phyloP scores from a whole-genome alignment of 2,888 invertebrate genomes.

The Acanthosoma haemorrhoidale region DNA sequence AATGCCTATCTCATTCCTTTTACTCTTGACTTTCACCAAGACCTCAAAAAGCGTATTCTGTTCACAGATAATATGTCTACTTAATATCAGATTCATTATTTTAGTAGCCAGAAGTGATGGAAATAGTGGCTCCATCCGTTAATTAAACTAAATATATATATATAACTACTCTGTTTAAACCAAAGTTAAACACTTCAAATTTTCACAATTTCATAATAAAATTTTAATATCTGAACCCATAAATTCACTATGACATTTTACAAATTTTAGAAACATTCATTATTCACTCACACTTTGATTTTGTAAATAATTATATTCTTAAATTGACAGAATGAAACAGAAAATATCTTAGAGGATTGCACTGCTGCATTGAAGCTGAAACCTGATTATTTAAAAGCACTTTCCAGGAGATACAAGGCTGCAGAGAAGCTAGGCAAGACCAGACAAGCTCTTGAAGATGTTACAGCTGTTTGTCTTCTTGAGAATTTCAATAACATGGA shows the following conservation, averaged over 20 bases:
- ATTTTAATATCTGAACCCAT: background rate
- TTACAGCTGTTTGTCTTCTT: slow-evolving; percentile 85
- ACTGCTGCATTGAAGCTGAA: slow-evolving; percentile 77
- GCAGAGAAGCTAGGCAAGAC: slow-evolving; percentile 75
- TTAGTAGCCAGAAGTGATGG: too few relatives aligned
- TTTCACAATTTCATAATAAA: background rate
- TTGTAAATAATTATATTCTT: background rate
- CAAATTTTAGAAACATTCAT: background rate
- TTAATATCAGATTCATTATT: too few relatives aligned
- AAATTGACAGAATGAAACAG: slow-evolving; percentile 73
- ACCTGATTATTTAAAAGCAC: slow-evolving; percentile 81
- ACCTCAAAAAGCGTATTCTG: too few relatives aligned
- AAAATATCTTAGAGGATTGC: slow-evolving; percentile 80
- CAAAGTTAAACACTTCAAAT: background rate
- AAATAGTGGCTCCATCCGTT: too few relatives aligned
- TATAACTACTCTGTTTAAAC: too few relatives aligned
- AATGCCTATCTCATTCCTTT: too few relatives aligned
- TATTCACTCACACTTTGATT: background rate
- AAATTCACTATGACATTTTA: background rate
- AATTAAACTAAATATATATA: too few relatives aligned
- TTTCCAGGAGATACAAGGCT: slow-evolving; percentile 74
- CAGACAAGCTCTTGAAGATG: slow-evolving; percentile 79
- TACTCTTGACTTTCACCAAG: too few relatives aligned
- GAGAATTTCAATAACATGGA: slow-evolving; percentile 80
- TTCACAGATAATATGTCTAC: too few relatives aligned